phyloP scores from a whole-genome alignment of 2,113 vertebrate genomes.

The Megalops atlanticus region DNA sequence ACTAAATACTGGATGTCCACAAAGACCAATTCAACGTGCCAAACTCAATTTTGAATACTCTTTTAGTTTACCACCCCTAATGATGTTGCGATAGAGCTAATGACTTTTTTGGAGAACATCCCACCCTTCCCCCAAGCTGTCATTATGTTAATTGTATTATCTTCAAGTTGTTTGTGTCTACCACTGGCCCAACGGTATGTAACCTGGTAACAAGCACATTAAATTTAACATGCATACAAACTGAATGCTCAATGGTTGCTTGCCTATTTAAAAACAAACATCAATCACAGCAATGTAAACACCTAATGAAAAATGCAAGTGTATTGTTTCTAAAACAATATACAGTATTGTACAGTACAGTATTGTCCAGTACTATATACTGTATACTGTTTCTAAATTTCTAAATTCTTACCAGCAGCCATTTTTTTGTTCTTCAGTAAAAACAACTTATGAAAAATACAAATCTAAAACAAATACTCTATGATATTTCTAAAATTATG shows the following conservation, averaged over 20 bases:
- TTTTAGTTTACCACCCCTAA: slow-evolving; percentile 35
- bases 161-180: slow-evolving; percentile 37
- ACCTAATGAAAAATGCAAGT: neutral
- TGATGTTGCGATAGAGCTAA: slow-evolving; percentile 48
- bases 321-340: neutral
- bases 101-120: slow-evolving; percentile 48
- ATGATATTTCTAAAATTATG: too few relatives aligned
- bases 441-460: too few relatives aligned
- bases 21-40: slow-evolving; percentile 55
- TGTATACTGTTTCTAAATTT: too few relatives aligned
- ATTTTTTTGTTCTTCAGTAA: too few relatives aligned
- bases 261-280: slow-evolving; percentile 11
- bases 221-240: slow-evolving; percentile 32
- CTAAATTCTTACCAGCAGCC: too few relatives aligned
- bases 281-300: neutral
- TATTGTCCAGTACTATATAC: too few relatives aligned
- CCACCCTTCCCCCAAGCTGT: slow-evolving; percentile 19
- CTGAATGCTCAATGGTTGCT: neutral
- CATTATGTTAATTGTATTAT: slow-evolving; percentile 48
- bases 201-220: slow-evolving; percentile 17
- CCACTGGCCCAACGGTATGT: slow-evolving; percentile 24
- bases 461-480: too few relatives aligned
- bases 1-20: slow-evolving; percentile 52
- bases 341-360: too few relatives aligned
- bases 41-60: slow-evolving; percentile 51